Evolutionary conservation across 2,113 vertebrate species (phyloP).

Genomic region (Callorhinus ursinus): DNA sequence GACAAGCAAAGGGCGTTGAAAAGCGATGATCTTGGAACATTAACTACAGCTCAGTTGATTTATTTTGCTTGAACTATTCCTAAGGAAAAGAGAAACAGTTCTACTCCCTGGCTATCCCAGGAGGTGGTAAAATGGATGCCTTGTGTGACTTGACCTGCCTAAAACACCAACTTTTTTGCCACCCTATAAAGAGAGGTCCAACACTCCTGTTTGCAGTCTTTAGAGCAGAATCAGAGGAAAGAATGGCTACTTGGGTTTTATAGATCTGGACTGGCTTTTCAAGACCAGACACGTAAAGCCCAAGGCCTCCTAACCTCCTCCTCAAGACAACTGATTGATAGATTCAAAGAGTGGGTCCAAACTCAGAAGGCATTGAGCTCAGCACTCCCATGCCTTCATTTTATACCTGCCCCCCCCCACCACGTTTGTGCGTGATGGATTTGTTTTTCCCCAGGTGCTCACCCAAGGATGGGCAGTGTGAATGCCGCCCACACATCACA

Average conservation of each 20-base stretch:
- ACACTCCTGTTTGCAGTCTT: not conserved
- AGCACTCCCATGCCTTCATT: not conserved
- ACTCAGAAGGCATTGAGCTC: not conserved
- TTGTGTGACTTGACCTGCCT: not conserved
- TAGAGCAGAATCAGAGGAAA: not conserved
- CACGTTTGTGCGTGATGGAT: rapidly evolving
- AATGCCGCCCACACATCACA: constrained; percentile 88
- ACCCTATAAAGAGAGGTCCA: not conserved
- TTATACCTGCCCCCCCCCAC: not conserved
- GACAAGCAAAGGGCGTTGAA: not conserved
- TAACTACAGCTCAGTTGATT: not conserved
- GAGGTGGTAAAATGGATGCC: not conserved
- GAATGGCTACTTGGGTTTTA: not conserved
- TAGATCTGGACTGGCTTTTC: not conserved
- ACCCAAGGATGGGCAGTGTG: constrained; percentile 87
- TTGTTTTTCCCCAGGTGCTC: constrained; percentile 84
- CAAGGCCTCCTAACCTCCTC: not conserved
- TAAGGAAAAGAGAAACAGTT: not conserved
- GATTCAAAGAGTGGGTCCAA: not conserved
- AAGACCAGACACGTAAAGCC: not conserved
- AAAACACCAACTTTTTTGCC: not conserved
- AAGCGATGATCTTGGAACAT: not conserved
- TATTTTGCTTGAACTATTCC: not conserved
- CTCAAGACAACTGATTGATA: not conserved
- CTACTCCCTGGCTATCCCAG: not conserved